A percentile compares a stretch with the other conserved stretches of the same genome.
Conservation (phyloP, 2,888 invertebrate species). For the Stegophylla sp. region DNA sequence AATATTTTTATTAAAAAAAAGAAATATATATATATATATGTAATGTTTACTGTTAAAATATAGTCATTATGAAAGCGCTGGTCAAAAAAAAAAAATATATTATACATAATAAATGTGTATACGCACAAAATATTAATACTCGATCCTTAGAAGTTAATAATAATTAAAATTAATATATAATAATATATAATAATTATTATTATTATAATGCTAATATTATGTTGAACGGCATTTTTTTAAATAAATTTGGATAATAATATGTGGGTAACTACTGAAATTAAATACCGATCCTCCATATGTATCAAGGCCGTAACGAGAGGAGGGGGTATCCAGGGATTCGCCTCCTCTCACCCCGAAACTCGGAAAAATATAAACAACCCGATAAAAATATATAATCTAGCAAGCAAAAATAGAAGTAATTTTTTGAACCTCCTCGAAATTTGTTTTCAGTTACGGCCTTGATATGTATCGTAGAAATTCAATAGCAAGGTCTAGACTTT, state of each 20-base stretch:
- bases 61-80: not conserved
- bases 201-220: constrained; percentile 20
- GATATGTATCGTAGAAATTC: not conserved
- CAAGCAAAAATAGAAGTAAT: no score
- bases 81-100: not conserved
- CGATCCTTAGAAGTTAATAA: not conserved
- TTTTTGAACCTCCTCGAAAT: no score
- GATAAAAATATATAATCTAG: no score
- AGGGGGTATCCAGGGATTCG: no score
- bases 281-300: not conserved
- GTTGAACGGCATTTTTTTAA: not conserved
- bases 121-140: no score
- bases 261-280: not conserved
- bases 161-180: not conserved
- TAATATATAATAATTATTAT: not conserved
- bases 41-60: constrained; percentile 26
- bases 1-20: not conserved
- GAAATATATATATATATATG: not conserved
- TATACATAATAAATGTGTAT: not conserved
- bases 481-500: not conserved
- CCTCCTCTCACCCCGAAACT: no score
- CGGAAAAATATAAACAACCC: no score
- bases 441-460: not conserved
- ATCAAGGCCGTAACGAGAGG: not conserved
- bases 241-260: not conserved